A percentile compares a stretch with the other conserved stretches of the same genome.
These are phyloP conservation scores for Galerucella pusilla DNA, from an alignment of 2,888 invertebrate species.

Conservation along the genomic window DNA sequence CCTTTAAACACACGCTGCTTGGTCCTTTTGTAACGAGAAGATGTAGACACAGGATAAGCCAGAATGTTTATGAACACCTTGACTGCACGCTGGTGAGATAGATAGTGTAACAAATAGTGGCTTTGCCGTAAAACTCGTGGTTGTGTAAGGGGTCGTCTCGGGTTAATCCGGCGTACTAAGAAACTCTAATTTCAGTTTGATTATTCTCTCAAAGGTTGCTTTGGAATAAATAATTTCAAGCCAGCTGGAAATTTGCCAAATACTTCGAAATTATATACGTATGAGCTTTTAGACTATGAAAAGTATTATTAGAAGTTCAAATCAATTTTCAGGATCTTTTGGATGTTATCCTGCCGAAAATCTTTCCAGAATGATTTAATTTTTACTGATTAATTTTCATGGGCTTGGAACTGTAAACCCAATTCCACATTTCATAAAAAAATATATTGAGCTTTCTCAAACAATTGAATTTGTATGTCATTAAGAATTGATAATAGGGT, in stretches of 20 bases:
- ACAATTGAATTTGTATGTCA: no score
- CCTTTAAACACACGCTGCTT: conserved; percentile 37
- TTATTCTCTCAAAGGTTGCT: conserved; percentile 16
- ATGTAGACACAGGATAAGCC: conserved; percentile 48
- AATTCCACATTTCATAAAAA: no score
- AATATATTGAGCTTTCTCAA: no score
- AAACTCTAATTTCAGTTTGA: conserved; percentile 33
- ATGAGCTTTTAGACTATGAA: no score
- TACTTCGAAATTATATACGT: no score
- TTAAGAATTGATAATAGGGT: no score
- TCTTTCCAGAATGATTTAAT: no score
- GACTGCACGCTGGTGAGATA: conserved; percentile 39
- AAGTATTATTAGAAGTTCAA: no score
- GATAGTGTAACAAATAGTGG: conserved; percentile 34
- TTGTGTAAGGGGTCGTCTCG: conserved; percentile 27
- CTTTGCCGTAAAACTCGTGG: conserved; percentile 27
- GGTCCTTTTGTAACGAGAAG: conserved; percentile 40
- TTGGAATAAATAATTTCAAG: background rate
- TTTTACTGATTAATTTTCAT: no score
- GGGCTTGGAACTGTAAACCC: no score
- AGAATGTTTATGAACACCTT: conserved; percentile 46
- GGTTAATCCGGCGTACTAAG: conserved; percentile 24
- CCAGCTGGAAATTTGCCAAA: background rate
- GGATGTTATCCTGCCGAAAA: no score
- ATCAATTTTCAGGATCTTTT: no score